Conservation (phyloP, 2,797 vertebrate genomes). For the Cossypha polioptera region DNA sequence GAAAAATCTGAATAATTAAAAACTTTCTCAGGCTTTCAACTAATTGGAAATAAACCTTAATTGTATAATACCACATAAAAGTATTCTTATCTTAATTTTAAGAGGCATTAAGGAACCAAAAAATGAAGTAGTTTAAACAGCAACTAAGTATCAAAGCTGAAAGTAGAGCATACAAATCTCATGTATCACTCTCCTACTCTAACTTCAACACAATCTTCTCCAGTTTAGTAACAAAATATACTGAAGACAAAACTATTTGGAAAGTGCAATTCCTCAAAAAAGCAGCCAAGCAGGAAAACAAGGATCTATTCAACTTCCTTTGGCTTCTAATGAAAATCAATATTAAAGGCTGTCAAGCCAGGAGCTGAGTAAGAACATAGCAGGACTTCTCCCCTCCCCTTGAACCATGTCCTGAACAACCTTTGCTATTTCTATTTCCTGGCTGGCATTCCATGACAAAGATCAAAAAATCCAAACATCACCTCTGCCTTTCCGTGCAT, state of each 20-base stretch:
- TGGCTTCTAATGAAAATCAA: neutral
- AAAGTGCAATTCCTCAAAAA: neutral
- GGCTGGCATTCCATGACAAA: neutral
- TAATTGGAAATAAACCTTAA: neutral
- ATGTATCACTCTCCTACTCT: neutral
- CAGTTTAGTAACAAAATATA: neutral
- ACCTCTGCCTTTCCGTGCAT: slow-evolving; percentile 89
- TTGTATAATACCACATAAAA: neutral
- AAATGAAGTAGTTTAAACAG: neutral
- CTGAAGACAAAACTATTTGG: neutral
- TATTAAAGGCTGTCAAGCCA: neutral
- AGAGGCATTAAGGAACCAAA: neutral
- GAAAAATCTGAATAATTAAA: neutral
- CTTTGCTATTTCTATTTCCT: neutral
- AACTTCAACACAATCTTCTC: neutral
- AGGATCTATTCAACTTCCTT: neutral
- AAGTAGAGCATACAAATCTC: neutral
- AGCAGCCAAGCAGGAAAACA: neutral
- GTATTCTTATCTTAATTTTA: neutral
- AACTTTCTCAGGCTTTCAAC: neutral
- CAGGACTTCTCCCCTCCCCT: neutral
- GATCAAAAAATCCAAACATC: neutral
- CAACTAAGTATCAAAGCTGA: neutral
- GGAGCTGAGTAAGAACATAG: neutral
- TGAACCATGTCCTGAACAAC: neutral